Base-by-base conservation (phyloP, 2,888 invertebrate species). In the Xylophagus ater region DNA sequence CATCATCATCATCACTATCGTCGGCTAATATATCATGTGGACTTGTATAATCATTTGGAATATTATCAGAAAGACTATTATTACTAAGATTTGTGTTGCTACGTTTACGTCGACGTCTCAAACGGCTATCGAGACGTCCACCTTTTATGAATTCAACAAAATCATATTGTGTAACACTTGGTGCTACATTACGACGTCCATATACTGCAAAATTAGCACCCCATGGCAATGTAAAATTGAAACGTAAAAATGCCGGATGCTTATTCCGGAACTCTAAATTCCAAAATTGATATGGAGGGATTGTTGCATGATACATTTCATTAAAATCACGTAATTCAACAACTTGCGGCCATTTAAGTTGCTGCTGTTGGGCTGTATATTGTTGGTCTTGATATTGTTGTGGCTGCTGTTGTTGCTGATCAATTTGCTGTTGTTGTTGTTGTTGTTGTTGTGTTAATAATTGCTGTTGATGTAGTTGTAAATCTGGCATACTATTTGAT, bases 121-220 rank as follows among this genome's bases (percentile, higher is more conserved):
- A 65, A 51, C 82, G 72, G 53, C 84, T 83, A 57, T 86, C 85
- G 44, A 86, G 73, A 41, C 86, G 70, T 34, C 86, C 86, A 21
- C 86, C 86, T 57, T 85, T 83, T 51, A 94, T 83, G 59, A 93
- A 88, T 70, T 94, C 89, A 50, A 88, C 88, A 65, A 96, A 93
- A 64, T 97, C 96, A 65, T 94, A 90, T 67, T 92, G 89, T 46
- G 94, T 93, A 55, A 96, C 88, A 58, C 94, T 89, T 10, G 97
- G 97, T 23, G 89, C 87, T 38, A 90, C 87, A 66, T 93, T 94
- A 53, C 92, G 76, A 50, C 96, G 74, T 20, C 93, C 93, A 65
- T 96, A 93, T 45, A 97, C 83, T 34, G 94, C 97, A 58, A 97
- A 88, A 67, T 88, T 89, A 36, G 87, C 86, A 52, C 87, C 87